phyloP scores from a whole-genome alignment of 2,113 vertebrate genomes.

The Leucopternis melanops region DNA sequence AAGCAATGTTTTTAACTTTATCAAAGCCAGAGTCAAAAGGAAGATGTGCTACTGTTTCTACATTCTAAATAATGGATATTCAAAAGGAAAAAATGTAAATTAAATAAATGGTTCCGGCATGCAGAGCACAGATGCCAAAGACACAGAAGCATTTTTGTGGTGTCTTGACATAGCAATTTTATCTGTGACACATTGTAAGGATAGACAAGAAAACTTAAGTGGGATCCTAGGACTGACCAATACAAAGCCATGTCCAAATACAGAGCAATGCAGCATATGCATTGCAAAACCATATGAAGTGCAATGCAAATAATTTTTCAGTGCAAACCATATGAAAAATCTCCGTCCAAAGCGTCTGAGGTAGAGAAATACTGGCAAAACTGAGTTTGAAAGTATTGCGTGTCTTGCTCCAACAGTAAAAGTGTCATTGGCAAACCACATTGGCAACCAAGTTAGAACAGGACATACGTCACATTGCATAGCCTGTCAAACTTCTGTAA shows the following conservation, averaged over 20 bases:
- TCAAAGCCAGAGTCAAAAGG: neutral
- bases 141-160: slow-evolving; percentile 37
- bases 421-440: accelerated
- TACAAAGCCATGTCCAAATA: neutral
- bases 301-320: neutral
- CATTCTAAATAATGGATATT: neutral
- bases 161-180: neutral
- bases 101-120: neutral
- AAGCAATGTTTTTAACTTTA: neutral
- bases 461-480: neutral
- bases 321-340: neutral
- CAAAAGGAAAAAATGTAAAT: neutral
- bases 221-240: neutral
- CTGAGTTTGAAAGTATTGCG: neutral
- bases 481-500: neutral
- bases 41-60: slow-evolving; percentile 1
- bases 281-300: neutral
- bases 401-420: neutral
- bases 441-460: neutral
- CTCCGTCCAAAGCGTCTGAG: neutral
- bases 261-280: neutral
- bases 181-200: neutral
- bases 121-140: neutral
- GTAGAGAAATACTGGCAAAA: neutral
- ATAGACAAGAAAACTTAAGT: neutral